Evolutionary conservation across 2,888 invertebrate species (phyloP).

Genomic region (Acheta domesticus): DNA sequence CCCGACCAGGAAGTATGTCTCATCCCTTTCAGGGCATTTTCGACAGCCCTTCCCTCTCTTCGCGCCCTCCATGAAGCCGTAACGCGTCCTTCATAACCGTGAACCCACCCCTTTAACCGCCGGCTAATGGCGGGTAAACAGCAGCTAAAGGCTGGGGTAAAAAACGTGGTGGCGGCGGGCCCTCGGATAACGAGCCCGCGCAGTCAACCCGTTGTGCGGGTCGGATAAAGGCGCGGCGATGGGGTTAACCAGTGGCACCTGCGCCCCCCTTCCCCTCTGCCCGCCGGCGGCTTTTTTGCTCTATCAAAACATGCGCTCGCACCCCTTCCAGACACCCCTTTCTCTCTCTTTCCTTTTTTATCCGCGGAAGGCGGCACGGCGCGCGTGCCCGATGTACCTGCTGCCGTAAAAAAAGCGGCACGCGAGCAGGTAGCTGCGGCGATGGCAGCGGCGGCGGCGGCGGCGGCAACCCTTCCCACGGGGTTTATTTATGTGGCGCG

Average conservation of each 20-base stretch:
- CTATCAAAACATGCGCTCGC: background rate
- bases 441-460: background rate
- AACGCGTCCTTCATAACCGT: conserved; percentile 18
- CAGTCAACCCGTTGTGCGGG: background rate
- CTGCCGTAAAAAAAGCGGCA: background rate
- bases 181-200: background rate
- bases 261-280: background rate
- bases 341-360: conserved; percentile 18
- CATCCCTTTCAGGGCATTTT: background rate
- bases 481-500: background rate
- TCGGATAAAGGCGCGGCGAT: background rate
- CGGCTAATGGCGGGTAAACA: background rate
- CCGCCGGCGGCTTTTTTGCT: background rate
- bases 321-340: background rate
- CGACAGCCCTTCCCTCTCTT: background rate
- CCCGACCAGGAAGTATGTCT: too few relatives aligned
- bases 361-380: background rate
- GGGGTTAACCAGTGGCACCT: conserved; percentile 6
- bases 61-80: background rate
- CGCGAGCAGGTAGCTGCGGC: conserved; percentile 18
- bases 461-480: background rate
- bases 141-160: background rate
- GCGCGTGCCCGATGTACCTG: background rate
- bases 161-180: background rate
- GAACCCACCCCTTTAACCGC: conserved; percentile 10